Conservation (phyloP, 23 tunicate species). For the Aplidium turbinatum region DNA sequence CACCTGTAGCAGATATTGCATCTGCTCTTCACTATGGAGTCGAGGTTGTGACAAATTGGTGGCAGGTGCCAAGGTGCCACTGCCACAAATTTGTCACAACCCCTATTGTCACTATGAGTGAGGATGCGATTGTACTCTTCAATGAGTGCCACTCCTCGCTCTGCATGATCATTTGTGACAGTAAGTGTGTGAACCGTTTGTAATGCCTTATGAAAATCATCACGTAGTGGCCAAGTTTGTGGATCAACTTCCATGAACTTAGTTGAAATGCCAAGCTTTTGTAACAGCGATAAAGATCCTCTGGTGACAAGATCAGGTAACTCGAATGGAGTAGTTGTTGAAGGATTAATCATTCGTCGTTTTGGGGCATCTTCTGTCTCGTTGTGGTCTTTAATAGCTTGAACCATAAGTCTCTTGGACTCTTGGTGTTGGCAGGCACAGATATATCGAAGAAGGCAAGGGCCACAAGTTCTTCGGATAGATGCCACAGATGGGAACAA, state of each 20-base stretch:
- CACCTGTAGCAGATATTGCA: slow-evolving; percentile 21
- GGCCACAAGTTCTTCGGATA: slow-evolving; percentile 21
- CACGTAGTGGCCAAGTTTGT: background rate
- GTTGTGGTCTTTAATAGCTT: slow-evolving; percentile 9
- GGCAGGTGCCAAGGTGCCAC: too few relatives aligned
- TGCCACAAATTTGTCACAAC: too few relatives aligned
- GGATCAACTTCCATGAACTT: slow-evolving; percentile 10
- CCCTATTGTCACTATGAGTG: too few relatives aligned
- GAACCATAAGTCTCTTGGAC: slow-evolving; percentile 5
- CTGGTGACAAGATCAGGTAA: slow-evolving; percentile 24
- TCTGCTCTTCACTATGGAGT: too few relatives aligned
- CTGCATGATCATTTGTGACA: slow-evolving; percentile 31
- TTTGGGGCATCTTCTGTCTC: slow-evolving; percentile 17
- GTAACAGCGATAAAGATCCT: background rate
- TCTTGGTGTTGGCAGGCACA: background rate
- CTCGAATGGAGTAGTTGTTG: background rate
- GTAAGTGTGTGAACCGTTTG: background rate
- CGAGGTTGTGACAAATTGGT: too few relatives aligned
- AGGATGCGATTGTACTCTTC: slow-evolving; percentile 15
- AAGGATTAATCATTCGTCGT: slow-evolving; percentile 3
- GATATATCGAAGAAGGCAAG: background rate
- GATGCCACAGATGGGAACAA: slow-evolving; percentile 23
- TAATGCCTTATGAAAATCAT: background rate
- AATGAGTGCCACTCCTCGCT: slow-evolving; percentile 27
- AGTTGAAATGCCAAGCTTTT: slow-evolving; percentile 24